Base-by-base conservation (phyloP, 2,113 vertebrate genomes). In the Macquaria australasica region DNA sequence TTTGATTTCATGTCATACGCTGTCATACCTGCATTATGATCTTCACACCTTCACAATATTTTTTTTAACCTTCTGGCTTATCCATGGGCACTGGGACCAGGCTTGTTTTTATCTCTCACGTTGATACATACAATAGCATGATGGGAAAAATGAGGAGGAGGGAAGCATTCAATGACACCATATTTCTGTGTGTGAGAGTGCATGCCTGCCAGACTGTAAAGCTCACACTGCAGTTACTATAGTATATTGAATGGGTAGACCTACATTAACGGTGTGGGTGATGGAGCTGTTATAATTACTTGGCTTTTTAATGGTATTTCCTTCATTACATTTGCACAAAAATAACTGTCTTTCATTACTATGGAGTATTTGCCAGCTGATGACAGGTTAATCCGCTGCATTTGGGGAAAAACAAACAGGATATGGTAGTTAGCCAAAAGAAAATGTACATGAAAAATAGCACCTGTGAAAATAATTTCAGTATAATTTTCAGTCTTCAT, bases 31-130 rank as follows among this genome's bases (percentile, higher is more conserved):
- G 28, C 39, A 9, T 73, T 34, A 15, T 73, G 63, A 87, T 79
- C 43, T 53, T 82, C 75, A 77, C 85, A 66, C 66, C 63, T 56
- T 77, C n/a, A 31, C 8, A 55, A 2, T 58, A 11, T 71, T 77
- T 59, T 43, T 53, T 85, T 55, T 15, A 34, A 41, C 77, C 62
- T 31, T 60, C 25, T 45, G n/a, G 37, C 63, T 78, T 64, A 77
- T 74, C 45, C 53, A 51, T 20, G 18, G 4, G 12, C 11, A 5
- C 60, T 60, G 43, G 10, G 34, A 68, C n/a, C 5, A 28, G n/a
- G 50, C 31, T 41, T 58, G 2, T 9, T 51, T 18, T 23, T 18
- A 41, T 67, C 68, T 56, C 37, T 25, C 48, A 18, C 16, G 10
- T 58, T 50, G 50, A 62, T 45, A 21, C 45, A 51, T 4, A 25